These are phyloP conservation scores for Isaurus tuberculatus DNA, from an alignment of 92 coral and sea anemone species.

Conservation along the genomic window DNA sequence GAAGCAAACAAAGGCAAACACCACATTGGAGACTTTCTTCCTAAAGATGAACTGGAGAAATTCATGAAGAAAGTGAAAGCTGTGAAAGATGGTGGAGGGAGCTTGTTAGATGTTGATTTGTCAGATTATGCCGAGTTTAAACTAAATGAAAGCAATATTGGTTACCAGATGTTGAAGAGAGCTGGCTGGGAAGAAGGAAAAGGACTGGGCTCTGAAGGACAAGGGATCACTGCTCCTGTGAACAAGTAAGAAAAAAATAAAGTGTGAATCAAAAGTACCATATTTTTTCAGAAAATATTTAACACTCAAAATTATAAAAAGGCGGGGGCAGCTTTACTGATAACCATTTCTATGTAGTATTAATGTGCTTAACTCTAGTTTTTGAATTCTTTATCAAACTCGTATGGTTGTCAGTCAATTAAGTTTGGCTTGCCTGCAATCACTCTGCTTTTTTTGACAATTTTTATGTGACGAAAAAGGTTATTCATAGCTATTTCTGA, in stretches of 20 bases:
- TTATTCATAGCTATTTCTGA: too few relatives aligned
- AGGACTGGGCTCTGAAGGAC: constrained; percentile 93
- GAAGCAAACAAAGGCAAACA: constrained; percentile 87
- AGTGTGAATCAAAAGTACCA: too few relatives aligned
- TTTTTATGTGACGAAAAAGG: too few relatives aligned
- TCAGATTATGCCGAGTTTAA: constrained; percentile 98
- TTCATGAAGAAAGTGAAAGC: constrained; percentile 91
- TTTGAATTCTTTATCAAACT: too few relatives aligned
- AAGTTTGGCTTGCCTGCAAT: too few relatives aligned
- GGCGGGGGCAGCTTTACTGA: too few relatives aligned
- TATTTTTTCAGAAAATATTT: too few relatives aligned
- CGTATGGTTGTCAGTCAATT: too few relatives aligned
- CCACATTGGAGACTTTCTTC: constrained; percentile 97
- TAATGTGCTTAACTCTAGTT: too few relatives aligned
- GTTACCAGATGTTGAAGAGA: constrained; percentile 94
- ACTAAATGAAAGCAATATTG: constrained; percentile 94
- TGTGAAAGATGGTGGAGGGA: constrained; percentile 84
- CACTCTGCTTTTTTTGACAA: too few relatives aligned
- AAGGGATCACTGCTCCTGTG: constrained; percentile 95
- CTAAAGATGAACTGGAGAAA: constrained; percentile 90
- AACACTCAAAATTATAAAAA: too few relatives aligned
- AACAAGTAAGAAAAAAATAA: constrained; percentile 70
- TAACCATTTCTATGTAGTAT: too few relatives aligned
- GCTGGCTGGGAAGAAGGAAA: constrained; percentile 99
- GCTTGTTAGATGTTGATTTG: constrained; percentile 74